Conservation (phyloP, 2,888 invertebrate genomes). For the Nemotelus pantherinus region DNA sequence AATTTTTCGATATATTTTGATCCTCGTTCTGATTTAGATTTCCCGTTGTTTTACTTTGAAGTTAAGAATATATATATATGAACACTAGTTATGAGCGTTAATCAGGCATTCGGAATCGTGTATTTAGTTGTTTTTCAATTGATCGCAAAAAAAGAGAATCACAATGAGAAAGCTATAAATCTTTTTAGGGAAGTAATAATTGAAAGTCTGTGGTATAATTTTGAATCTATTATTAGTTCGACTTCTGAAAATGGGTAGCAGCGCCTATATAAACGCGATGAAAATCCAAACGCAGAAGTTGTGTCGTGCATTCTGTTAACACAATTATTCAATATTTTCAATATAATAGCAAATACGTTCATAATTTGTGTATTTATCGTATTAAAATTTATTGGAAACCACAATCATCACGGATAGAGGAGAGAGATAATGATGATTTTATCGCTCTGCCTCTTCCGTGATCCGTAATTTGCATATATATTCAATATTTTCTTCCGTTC, state of each 20-base stretch:
- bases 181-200: slow-evolving; percentile 1
- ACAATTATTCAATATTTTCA: too few relatives aligned
- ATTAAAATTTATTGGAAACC: too few relatives aligned
- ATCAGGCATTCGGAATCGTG: background rate
- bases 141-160: background rate
- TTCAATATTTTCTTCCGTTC: background rate
- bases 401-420: too few relatives aligned
- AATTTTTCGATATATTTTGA: background rate
- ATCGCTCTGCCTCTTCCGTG: too few relatives aligned
- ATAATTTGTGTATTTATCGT: slow-evolving; percentile 7
- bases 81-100: slow-evolving; percentile 15
- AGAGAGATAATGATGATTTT: too few relatives aligned
- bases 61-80: background rate
- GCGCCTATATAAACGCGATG: background rate
- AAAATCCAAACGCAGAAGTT: too few relatives aligned
- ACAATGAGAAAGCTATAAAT: slow-evolving; percentile 6
- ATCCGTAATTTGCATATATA: background rate
- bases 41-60: background rate
- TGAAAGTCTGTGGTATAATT: background rate
- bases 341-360: background rate
- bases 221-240: background rate
- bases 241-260: background rate
- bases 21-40: slow-evolving; percentile 9
- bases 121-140: background rate
- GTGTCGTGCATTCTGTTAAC: too few relatives aligned